Conservation (phyloP, 92 coral and sea anemone species). For the Pocillopora meandrina region DNA sequence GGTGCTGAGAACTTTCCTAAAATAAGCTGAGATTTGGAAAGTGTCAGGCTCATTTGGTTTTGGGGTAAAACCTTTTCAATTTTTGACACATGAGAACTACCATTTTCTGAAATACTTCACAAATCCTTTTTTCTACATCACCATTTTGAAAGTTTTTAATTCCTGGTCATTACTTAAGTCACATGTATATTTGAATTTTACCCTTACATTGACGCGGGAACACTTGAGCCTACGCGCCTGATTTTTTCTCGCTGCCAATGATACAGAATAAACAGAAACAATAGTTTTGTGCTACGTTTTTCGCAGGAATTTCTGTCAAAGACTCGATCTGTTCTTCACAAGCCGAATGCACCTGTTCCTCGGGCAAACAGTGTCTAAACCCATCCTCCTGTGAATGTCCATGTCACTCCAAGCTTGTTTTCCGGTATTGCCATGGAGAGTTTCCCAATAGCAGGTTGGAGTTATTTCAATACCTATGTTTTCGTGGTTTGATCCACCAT, state of each 20-base stretch:
- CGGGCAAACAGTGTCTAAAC: background rate
- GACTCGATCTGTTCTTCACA: background rate
- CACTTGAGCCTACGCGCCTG: too few relatives aligned
- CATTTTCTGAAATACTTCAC: too few relatives aligned
- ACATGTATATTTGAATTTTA: background rate
- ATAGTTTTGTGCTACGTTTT: background rate
- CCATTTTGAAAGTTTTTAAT: background rate
- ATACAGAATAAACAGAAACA: background rate
- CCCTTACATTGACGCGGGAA: too few relatives aligned
- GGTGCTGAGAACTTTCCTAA: too few relatives aligned
- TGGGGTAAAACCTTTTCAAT: too few relatives aligned
- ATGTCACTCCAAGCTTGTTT: constrained; percentile 40
- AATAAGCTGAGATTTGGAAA: too few relatives aligned
- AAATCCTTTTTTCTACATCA: background rate
- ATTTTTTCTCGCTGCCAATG: too few relatives aligned
- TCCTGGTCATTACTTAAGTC: background rate
- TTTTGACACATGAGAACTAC: too few relatives aligned
- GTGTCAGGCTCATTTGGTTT: too few relatives aligned
- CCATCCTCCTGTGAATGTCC: constrained; percentile 47
- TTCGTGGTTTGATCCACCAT: too few relatives aligned
- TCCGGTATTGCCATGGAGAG: constrained; percentile 52
- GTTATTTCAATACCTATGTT: too few relatives aligned
- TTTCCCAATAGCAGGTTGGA: constrained; percentile 65
- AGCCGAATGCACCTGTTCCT: constrained; percentile 29
- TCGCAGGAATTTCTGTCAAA: constrained; percentile 8